A percentile compares a stretch with the other conserved stretches of the same genome.
These are phyloP conservation scores for Crotalus horridus DNA, from an alignment of 2,113 vertebrate species.

Conservation along the genomic window DNA sequence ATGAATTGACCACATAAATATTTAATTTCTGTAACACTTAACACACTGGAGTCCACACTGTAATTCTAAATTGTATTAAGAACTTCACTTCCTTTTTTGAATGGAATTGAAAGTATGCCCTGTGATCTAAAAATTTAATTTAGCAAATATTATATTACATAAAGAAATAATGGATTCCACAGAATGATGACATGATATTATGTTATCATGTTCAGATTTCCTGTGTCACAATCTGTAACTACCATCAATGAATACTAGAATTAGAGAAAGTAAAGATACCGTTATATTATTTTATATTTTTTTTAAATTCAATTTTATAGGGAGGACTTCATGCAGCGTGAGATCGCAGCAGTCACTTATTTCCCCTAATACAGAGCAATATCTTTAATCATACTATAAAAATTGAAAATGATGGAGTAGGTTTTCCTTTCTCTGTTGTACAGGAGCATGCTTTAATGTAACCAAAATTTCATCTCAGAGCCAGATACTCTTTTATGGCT, in stretches of 20 bases:
- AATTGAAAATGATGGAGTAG: neutral
- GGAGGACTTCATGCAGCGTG: neutral
- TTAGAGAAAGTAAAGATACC: neutral
- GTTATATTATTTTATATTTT: conserved; percentile 14
- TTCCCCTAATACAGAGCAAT: neutral
- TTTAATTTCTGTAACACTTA: neutral
- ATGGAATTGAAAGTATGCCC: neutral
- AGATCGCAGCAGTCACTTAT: conserved; percentile 24
- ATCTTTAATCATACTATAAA: neutral
- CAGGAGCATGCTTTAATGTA: conserved; percentile 19
- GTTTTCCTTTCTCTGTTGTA: conserved; percentile 1
- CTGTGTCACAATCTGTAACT: neutral
- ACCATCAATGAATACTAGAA: neutral
- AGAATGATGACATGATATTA: neutral
- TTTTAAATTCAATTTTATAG: neutral
- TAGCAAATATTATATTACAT: neutral
- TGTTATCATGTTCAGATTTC: neutral
- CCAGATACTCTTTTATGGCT: conserved; percentile 21
- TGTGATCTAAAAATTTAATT: neutral
- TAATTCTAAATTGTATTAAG: neutral
- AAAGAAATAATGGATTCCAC: neutral
- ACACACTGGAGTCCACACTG: neutral
- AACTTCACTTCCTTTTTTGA: neutral
- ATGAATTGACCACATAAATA: neutral
- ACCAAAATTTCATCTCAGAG: conserved; percentile 34